Percentiles rank a stretch among this genome's conserved stretches.
phyloP scores from a whole-genome alignment of 2,888 invertebrate species.

The Erebia aethiops region DNA sequence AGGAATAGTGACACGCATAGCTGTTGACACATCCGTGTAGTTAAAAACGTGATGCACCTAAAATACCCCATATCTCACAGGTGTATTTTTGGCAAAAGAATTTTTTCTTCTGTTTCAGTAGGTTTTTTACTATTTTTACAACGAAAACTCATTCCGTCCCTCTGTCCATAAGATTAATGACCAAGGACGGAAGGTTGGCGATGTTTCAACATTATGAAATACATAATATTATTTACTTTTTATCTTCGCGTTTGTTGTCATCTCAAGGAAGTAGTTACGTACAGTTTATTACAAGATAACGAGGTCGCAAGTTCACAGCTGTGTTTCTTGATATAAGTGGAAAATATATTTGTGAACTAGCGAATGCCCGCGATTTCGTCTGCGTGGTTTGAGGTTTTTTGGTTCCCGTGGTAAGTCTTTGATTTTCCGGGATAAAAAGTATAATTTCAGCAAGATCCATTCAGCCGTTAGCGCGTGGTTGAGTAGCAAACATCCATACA shows the following conservation, averaged over 20 bases:
- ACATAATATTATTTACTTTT: conserved; percentile 38
- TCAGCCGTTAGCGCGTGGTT: no score
- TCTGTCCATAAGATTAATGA: conserved; percentile 60
- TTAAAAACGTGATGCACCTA: conserved; percentile 1
- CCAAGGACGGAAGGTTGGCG: conserved; percentile 68
- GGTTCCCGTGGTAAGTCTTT: no score
- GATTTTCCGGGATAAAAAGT: no score
- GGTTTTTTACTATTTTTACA: conserved; percentile 4
- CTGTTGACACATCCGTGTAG: not conserved
- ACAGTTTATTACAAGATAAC: conserved; percentile 39
- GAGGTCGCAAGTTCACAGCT: conserved; percentile 40
- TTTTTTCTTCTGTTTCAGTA: not conserved
- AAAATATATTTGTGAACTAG: not conserved
- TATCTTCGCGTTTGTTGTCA: conserved; percentile 45
- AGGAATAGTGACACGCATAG: not conserved
- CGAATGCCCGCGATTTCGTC: no score
- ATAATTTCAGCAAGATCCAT: no score
- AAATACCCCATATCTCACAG: not conserved
- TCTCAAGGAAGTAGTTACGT: conserved; percentile 42
- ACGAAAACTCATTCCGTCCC: conserved; percentile 46
- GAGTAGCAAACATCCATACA: no score
- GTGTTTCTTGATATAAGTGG: not conserved
- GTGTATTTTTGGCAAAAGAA: not conserved
- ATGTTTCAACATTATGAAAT: conserved; percentile 59
- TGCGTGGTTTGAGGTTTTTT: no score